Evolutionary conservation across 1,140 invertebrate genomes (phyloP).

Genomic region (Pseudomyrmex dendroicus): DNA sequence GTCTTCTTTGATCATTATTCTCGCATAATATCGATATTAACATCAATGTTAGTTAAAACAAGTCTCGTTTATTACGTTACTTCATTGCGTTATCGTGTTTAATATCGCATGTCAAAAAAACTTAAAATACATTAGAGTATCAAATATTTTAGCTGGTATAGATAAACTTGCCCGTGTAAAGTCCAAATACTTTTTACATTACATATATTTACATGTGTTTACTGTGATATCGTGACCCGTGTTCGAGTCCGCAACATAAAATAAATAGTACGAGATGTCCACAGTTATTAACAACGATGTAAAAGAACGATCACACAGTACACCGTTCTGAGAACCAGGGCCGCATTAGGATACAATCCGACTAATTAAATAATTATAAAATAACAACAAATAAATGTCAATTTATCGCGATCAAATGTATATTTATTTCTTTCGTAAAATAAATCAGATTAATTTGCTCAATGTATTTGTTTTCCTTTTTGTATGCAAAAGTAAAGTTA

Average conservation of each 20-base stretch:
- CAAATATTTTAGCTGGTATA: background rate
- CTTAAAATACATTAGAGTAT: background rate
- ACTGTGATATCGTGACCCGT: background rate
- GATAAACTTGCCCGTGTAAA: background rate
- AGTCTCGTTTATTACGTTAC: background rate
- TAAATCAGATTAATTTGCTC: background rate
- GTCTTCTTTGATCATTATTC: background rate
- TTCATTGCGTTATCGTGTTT: background rate
- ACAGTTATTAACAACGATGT: background rate
- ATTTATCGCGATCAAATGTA: background rate
- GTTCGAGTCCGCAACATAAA: background rate
- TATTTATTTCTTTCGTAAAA: background rate
- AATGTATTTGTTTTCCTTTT: background rate
- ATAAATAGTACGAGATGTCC: background rate
- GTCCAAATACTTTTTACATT: background rate
- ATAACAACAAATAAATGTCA: background rate
- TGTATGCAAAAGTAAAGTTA: background rate
- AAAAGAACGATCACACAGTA: background rate
- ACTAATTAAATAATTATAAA: background rate
- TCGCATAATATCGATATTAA: conserved; percentile 1
- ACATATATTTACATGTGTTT: background rate
- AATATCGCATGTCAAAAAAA: background rate
- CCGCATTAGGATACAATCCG: background rate
- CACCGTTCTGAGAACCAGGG: conserved; percentile 1
- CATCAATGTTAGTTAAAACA: background rate